Evolutionary conservation across 2,113 vertebrate species (phyloP).

Genomic region (Coregonus clupeaformis): DNA sequence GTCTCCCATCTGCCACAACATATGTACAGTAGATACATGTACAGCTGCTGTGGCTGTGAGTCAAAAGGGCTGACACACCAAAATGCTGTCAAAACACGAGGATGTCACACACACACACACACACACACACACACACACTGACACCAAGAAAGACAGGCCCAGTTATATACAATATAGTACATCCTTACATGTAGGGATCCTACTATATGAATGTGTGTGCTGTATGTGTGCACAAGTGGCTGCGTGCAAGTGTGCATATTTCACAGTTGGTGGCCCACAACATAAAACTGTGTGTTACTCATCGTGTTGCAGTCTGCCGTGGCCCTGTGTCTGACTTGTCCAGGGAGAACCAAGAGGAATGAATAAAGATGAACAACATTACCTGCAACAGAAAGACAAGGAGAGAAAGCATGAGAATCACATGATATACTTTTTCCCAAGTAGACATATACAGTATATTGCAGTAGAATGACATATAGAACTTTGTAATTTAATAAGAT

Average conservation of each 20-base stretch:
- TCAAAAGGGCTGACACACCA: not conserved
- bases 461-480: too few relatives aligned
- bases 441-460: too few relatives aligned
- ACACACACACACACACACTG: too few relatives aligned
- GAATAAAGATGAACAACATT: slow-evolving; percentile 48
- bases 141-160: too few relatives aligned
- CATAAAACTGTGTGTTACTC: slow-evolving; percentile 6
- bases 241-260: slow-evolving; percentile 1
- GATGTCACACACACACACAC: too few relatives aligned
- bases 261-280: too few relatives aligned
- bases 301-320: not conserved
- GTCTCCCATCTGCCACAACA: too few relatives aligned
- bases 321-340: not conserved
- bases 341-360: slow-evolving; percentile 1
- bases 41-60: too few relatives aligned
- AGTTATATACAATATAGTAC: not conserved
- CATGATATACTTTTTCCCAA: too few relatives aligned
- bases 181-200: not conserved
- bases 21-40: too few relatives aligned
- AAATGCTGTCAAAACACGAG: not conserved
- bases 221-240: too few relatives aligned
- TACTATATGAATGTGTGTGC: slow-evolving; percentile 19
- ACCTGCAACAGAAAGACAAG: slow-evolving; percentile 66
- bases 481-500: too few relatives aligned
- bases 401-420: slow-evolving; percentile 15